These are phyloP conservation scores for Indri indri DNA, from an alignment of 2,113 vertebrate species.

Conservation along the genomic window DNA sequence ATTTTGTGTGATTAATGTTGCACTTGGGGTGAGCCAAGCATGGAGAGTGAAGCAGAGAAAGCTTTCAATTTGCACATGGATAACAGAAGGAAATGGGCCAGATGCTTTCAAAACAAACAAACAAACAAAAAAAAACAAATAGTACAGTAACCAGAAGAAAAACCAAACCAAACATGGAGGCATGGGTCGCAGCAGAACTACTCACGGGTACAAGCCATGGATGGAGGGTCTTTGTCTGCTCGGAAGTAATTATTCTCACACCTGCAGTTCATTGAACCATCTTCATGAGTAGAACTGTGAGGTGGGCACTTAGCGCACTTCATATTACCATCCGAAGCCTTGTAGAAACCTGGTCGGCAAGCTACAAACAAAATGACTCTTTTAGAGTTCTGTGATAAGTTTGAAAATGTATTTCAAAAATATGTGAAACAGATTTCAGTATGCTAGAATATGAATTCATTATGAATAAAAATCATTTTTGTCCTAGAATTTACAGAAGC, in stretches of 20 bases:
- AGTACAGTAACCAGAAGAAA: background rate
- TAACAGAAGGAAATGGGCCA: constrained; percentile 49
- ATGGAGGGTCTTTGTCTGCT: constrained; percentile 94
- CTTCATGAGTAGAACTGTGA: constrained; percentile 93
- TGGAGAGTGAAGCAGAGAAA: constrained; percentile 56
- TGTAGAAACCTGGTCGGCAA: constrained; percentile 97
- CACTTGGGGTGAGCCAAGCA: constrained; percentile 75
- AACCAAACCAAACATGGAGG: constrained; percentile 69
- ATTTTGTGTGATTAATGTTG: constrained; percentile 59
- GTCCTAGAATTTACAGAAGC: constrained; percentile 39
- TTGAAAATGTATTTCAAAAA: background rate
- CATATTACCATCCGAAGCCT: constrained; percentile 90
- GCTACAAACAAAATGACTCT: constrained; percentile 82
- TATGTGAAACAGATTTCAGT: background rate
- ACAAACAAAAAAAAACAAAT: constrained; percentile 14
- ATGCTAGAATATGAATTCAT: background rate
- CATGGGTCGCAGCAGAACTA: constrained; percentile 80
- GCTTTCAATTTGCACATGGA: constrained; percentile 60
- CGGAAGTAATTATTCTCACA: constrained; percentile 99
- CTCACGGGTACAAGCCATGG: constrained; percentile 99
- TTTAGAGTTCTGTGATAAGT: background rate
- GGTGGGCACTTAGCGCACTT: constrained; percentile 98
- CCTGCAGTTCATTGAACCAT: constrained; percentile 93
- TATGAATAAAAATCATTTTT: background rate
- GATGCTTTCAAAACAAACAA: constrained; percentile 47